Percentiles rank a stretch among this genome's conserved stretches.
Evolutionary conservation across 2,113 vertebrate species (phyloP).

Genomic region (Gadus macrocephalus): DNA sequence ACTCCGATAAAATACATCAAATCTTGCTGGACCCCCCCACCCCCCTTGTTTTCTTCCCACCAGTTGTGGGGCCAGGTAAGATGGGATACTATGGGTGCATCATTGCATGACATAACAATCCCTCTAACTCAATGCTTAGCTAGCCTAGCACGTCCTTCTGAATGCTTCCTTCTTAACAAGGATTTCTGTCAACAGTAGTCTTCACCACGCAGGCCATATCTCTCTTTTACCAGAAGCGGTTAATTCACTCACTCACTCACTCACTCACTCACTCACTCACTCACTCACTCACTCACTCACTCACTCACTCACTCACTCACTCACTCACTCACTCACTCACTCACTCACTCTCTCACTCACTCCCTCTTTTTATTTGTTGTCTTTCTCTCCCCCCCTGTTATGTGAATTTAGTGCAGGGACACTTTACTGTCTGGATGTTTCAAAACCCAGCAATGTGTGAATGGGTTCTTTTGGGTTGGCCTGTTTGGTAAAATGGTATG

Average conservation of each 20-base stretch:
- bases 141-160: conserved; percentile 25
- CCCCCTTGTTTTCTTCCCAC: too few relatives aligned
- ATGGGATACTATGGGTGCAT: too few relatives aligned
- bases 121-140: conserved; percentile 19
- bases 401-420: conserved; percentile 35
- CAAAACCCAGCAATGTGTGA: conserved; percentile 43
- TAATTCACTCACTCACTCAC: background rate
- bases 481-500: conserved; percentile 55
- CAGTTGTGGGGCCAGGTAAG: too few relatives aligned
- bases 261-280: too few relatives aligned
- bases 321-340: too few relatives aligned
- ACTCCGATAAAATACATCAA: too few relatives aligned
- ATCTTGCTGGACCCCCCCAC: background rate
- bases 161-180: conserved; percentile 27
- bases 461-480: conserved; percentile 44
- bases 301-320: too few relatives aligned
- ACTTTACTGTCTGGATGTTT: conserved; percentile 35
- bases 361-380: too few relatives aligned
- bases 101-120: too few relatives aligned
- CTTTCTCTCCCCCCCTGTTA: background rate
- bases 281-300: too few relatives aligned
- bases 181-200: conserved; percentile 24
- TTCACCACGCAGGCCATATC: conserved; percentile 9
- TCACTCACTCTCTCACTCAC: too few relatives aligned
- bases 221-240: background rate